Base-by-base conservation (phyloP, 2,888 invertebrate genomes). In the Pimpla rufipes region DNA sequence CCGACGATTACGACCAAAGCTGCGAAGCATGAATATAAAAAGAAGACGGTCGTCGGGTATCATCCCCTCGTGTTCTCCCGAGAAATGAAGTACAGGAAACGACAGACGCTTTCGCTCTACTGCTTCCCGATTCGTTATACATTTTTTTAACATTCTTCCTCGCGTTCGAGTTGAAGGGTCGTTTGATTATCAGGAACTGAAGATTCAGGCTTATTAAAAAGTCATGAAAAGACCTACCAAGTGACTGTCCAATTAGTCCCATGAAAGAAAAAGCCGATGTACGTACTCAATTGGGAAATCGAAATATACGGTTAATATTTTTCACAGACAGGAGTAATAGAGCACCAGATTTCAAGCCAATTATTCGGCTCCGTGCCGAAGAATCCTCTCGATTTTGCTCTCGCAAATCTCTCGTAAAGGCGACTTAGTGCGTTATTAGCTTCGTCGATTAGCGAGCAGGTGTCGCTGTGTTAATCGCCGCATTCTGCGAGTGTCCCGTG, bases 1-100 rank as follows among this genome's bases (percentile, higher is more conserved):
- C 64, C 29, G 67, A 45, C 47, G 7, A 40, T 57, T 23, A 16
- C 71, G 23, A 23, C 42, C 18, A 16, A 55, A 71, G 71, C 71
- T 71, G 71, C 71, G 55, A 71, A 71, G 42, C 37, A 37, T 29
- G 75, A 75, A 78, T 78, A 59, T 81, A 50, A 78, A 67, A 59
- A 52, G 52, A 78, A 23, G 67, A 81, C 29, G 29, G 23, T 21
- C 18, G 13, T 45, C 40, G 59, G 11, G 23, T 71, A 42, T 13
- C n/a, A 40, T 57, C 13, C 16, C 40, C 23, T n/a, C 42, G 23
- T 76, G 67, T 67, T 76, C 40, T 42, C 11, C 29, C 13, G 35
- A 35, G 23, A 13, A 45, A 13, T 40, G 10, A 71, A 57, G n/a
- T 42, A 8, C 10, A 57, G 21, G 37, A 37, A 18, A n/a, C 10